Percentiles rank a stretch among this genome's conserved stretches.
phyloP scores from a whole-genome alignment of 2,888 invertebrate species.

The Chaetogeoica ovagalla region DNA sequence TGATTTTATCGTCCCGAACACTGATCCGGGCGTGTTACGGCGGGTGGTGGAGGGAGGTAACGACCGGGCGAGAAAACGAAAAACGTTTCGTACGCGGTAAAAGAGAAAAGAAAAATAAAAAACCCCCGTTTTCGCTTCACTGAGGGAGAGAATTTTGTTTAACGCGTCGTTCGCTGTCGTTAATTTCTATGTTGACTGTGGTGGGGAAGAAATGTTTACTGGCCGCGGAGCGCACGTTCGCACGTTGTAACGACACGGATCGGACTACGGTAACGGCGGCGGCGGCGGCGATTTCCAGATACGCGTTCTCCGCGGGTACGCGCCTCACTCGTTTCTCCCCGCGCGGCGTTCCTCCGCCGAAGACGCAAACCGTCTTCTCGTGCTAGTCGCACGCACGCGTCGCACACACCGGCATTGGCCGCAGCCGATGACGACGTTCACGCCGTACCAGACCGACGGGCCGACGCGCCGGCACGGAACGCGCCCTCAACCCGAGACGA shows the following conservation, averaged over 20 bases:
- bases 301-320: background rate
- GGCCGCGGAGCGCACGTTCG: background rate
- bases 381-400: conserved; percentile 2
- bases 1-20: background rate
- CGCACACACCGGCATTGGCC: background rate
- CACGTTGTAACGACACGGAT: background rate
- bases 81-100: too few species aligned
- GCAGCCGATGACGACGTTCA: conserved; percentile 22
- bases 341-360: conserved; percentile 1
- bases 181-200: too few species aligned
- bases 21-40: too few species aligned
- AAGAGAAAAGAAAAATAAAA: too few species aligned
- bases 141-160: too few species aligned
- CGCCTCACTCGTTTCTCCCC: background rate
- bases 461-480: background rate
- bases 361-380: background rate
- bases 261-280: conserved; percentile 3
- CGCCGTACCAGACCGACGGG: background rate
- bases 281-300: conserved; percentile 14
- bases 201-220: background rate
- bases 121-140: too few species aligned
- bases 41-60: too few species aligned
- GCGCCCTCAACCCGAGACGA: background rate
- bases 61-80: too few species aligned
- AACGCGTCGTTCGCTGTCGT: too few species aligned